phyloP scores from a whole-genome alignment of 2,888 invertebrate species.

The Nezara viridula region DNA sequence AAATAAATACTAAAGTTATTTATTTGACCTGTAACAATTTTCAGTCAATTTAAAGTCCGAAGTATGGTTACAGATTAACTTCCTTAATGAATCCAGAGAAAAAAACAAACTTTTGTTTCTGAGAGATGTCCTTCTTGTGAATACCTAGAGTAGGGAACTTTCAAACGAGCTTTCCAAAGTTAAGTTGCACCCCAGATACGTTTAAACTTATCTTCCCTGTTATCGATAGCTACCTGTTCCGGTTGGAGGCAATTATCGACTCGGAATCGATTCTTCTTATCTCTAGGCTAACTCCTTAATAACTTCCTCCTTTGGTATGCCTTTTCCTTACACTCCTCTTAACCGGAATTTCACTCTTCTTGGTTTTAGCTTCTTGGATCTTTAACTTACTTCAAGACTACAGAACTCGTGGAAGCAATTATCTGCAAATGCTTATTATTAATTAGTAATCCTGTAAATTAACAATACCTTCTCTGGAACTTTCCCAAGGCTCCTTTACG shows the following conservation, averaged over 20 bases:
- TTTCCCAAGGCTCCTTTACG: no score
- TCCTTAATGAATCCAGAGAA: background rate
- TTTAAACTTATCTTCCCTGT: constrained; percentile 38
- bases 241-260: constrained; percentile 36
- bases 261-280: constrained; percentile 27
- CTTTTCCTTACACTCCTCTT: background rate
- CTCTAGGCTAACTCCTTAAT: constrained; percentile 30
- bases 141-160: background rate
- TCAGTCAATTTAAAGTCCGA: no score
- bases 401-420: background rate
- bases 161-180: background rate
- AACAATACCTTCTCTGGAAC: no score
- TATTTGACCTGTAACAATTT: no score
- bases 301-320: constrained; percentile 31
- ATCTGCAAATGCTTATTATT: background rate
- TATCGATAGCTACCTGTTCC: constrained; percentile 41
- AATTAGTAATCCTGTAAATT: no score
- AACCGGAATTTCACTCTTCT: background rate
- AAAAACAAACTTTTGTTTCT: background rate
- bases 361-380: background rate
- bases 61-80: background rate
- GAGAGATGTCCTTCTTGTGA: background rate
- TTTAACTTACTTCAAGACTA: background rate
- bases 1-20: no score
- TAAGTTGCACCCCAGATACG: background rate